These are phyloP conservation scores for Monochamus saltuarius DNA, from an alignment of 1,140 invertebrate species.

Conservation along the genomic window DNA sequence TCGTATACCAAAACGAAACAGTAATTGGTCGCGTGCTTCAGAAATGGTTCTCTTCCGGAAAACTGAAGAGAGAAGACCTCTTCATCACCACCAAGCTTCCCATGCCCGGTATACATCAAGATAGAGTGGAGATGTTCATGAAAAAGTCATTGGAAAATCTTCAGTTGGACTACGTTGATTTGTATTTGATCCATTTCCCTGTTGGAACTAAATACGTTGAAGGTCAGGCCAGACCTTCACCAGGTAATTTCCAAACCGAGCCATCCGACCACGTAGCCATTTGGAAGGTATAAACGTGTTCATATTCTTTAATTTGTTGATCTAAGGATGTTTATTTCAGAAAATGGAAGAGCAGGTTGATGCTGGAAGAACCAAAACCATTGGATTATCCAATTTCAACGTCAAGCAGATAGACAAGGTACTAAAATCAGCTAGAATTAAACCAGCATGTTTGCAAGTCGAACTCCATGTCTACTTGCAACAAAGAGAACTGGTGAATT, in stretches of 20 bases:
- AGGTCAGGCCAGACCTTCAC: conserved; percentile 53
- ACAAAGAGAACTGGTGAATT: conserved; percentile 72
- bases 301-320: too few relatives aligned
- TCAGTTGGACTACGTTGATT: conserved; percentile 77
- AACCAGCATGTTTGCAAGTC: conserved; percentile 72
- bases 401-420: conserved; percentile 64
- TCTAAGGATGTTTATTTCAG: conserved; percentile 48
- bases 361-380: conserved; percentile 61
- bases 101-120: conserved; percentile 1
- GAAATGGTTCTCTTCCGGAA: conserved; percentile 67
- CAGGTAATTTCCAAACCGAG: conserved; percentile 65
- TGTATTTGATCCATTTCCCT: conserved; percentile 83
- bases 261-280: conserved; percentile 67
- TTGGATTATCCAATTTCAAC: conserved; percentile 79
- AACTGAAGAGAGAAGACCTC: conserved; percentile 67
- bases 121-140: conserved; percentile 31
- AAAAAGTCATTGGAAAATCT: conserved; percentile 60
- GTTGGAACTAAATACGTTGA: conserved; percentile 60
- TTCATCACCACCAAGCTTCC: conserved; percentile 64
- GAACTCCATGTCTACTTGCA: conserved; percentile 83
- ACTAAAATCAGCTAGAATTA: conserved; percentile 63
- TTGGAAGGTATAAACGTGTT: conserved; percentile 64
- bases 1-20: conserved; percentile 73
- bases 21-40: conserved; percentile 77
- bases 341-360: conserved; percentile 71